These are phyloP conservation scores for Hirundichthys speculiger DNA, from an alignment of 2,113 vertebrate species.

Conservation along the genomic window DNA sequence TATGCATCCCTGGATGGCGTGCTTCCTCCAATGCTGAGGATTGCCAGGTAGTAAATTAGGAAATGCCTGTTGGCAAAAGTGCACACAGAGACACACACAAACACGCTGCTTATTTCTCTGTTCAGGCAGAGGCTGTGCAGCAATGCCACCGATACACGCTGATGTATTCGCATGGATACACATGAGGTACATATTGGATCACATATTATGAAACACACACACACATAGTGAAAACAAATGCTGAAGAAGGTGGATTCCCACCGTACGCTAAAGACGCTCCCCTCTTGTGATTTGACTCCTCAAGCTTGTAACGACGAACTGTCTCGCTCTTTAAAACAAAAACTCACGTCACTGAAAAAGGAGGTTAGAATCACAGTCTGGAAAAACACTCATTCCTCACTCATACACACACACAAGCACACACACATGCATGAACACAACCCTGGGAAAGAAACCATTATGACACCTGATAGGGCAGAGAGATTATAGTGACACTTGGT, in stretches of 20 bases:
- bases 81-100: conserved; percentile 33
- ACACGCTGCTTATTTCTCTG: conserved; percentile 15
- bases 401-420: neutral
- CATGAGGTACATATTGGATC: neutral
- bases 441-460: conserved; percentile 29
- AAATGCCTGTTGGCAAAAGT: conserved; percentile 74
- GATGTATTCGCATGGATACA: conserved; percentile 2
- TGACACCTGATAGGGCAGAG: conserved; percentile 31
- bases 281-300: conserved; percentile 23
- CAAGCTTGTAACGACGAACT: conserved; percentile 22
- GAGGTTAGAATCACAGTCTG: conserved; percentile 45
- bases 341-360: conserved; percentile 36
- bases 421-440: neutral
- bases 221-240: conserved; percentile 13
- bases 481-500: conserved; percentile 25
- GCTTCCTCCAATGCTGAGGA: conserved; percentile 68
- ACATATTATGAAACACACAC: neutral
- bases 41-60: conserved; percentile 78
- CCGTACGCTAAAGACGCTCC: conserved; percentile 5
- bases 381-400: conserved; percentile 43
- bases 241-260: conserved; percentile 21
- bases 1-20: conserved; percentile 69
- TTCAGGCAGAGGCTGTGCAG: conserved; percentile 13
- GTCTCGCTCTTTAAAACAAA: conserved; percentile 12
- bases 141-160: conserved; percentile 3